A percentile compares a stretch with the other conserved stretches of the same genome.
Conservation (phyloP, 2,113 vertebrate genomes). For the Oryzias woworae region DNA sequence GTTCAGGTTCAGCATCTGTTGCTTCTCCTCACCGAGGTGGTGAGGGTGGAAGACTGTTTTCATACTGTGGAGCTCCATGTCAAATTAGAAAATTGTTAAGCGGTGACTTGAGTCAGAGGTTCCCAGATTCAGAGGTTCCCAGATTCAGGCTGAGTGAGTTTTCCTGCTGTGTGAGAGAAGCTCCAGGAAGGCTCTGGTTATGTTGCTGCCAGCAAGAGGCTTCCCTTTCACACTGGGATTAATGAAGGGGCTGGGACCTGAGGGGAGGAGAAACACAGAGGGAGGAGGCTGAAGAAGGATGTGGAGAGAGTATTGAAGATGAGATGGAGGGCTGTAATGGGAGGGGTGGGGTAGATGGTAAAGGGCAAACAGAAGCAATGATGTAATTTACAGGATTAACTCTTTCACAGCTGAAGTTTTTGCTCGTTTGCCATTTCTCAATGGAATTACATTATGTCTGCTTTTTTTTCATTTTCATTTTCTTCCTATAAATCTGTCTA, state of each 20-base stretch:
- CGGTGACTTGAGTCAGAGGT: conserved; percentile 14
- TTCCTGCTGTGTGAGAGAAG: conserved; percentile 19
- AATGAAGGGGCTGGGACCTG: conserved; percentile 59
- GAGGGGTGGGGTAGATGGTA: conserved; percentile 19
- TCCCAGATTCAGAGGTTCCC: conserved; percentile 9
- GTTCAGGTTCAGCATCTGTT: conserved; percentile 94
- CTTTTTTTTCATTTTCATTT: too few relatives aligned
- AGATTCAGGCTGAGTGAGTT: conserved; percentile 26
- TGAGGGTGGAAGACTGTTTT: conserved; percentile 19
- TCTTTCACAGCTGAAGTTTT: conserved; percentile 45
- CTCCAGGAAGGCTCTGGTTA: conserved; percentile 40
- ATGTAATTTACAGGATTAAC: conserved; percentile 71
- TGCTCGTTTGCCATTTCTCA: too few relatives aligned
- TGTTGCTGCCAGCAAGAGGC: conserved; percentile 53
- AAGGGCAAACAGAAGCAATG: conserved; percentile 32
- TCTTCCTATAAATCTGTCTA: too few relatives aligned
- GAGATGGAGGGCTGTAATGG: conserved; percentile 11
- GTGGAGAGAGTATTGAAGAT: conserved; percentile 19
- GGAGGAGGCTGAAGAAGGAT: conserved; percentile 38
- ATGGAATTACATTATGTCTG: too few relatives aligned
- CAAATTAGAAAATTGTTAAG: conserved; percentile 5
- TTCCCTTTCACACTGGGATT: conserved; percentile 66
- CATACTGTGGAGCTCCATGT: conserved; percentile 67
- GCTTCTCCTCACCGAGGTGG: conserved; percentile 80
- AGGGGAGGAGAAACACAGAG: conserved; percentile 42